Percentiles rank a stretch among this genome's conserved stretches.
Conservation (phyloP, 2,113 vertebrate species). For the Caretta caretta region DNA sequence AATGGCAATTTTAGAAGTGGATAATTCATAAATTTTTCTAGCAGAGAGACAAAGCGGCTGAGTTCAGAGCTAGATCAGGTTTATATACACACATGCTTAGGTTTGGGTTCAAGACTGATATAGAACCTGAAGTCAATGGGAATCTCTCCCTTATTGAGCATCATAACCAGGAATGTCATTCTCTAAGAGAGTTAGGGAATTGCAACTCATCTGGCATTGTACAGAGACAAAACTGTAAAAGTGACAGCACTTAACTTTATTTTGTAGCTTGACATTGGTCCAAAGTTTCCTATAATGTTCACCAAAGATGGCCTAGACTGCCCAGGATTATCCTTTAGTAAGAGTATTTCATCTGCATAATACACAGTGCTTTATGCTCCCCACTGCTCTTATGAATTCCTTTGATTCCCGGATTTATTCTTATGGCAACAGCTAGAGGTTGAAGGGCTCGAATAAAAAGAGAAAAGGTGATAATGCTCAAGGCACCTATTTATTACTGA, state of each 20-base stretch:
- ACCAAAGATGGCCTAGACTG: not conserved
- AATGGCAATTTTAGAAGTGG: not conserved
- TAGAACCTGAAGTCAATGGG: not conserved
- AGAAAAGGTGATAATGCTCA: slow-evolving; percentile 30
- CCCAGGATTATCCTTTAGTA: not conserved
- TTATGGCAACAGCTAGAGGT: slow-evolving; percentile 42
- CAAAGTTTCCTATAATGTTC: slow-evolving; percentile 15
- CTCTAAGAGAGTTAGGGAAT: not conserved
- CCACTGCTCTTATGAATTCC: slow-evolving; percentile 24
- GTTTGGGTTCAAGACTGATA: fast-evolving
- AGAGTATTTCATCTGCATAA: not conserved
- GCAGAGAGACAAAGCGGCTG: not conserved
- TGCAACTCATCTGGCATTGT: not conserved
- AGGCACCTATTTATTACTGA: slow-evolving; percentile 30
- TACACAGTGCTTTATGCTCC: not conserved
- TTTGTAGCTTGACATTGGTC: slow-evolving; percentile 12
- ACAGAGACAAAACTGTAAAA: slow-evolving; percentile 7
- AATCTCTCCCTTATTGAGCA: slow-evolving; percentile 5
- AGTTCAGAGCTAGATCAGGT: not conserved
- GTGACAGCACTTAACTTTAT: not conserved
- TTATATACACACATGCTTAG: not conserved
- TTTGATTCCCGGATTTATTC: slow-evolving; percentile 53
- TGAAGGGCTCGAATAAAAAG: slow-evolving; percentile 31
- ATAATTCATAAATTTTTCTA: not conserved
- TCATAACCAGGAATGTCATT: slow-evolving; percentile 36